Base-by-base conservation (phyloP, 2,888 invertebrate species). In the Brenthis ino region DNA sequence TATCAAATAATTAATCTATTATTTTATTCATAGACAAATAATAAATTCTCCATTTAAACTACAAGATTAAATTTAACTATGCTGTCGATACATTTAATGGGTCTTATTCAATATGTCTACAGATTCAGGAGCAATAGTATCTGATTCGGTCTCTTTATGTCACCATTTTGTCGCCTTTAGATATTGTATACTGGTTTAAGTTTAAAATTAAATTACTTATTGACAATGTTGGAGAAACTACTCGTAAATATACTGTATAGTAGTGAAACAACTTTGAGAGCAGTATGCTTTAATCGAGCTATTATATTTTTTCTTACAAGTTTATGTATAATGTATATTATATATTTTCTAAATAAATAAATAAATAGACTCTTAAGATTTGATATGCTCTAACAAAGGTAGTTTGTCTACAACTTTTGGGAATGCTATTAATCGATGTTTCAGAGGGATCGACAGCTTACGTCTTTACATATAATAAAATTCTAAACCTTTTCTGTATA, bases 101-200 rank as follows among this genome's bases (percentile, higher is more conserved):
- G 51, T 24, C 51, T n/a, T 64, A 63, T 65, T 55, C 47, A 60
- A 28, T 68, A 8, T 64, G 47, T 64, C 47, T 66, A 71, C 66
- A 64, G 56, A 51, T 63, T 60, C 28, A 60, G 50, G 24, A n/a
- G 51, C 56, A 58, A 33, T 57, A 50, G 20, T 71, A 69, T 73
- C 65, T 56, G 14, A 61, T 48, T 70, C 54, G 28, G 37, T 20
- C 72, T 55, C 58, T 55, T 71, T 73, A 72, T 60, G 67, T 64
- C 71, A 67, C 58, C 53, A 65, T 56, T 71, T 73, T 68, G 67
- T 70, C 57, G 56, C 56, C 56, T 43, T 14, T 13, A 67, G 71
- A 69, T 71, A 73, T 53, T 54, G 54, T 63, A 71, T 53, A 64
- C 54, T 16, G 50, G 14, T 64, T 64, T 71, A 70, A 55, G 37